Conservation (phyloP, 2,113 vertebrate genomes). For the Myodes glareolus region DNA sequence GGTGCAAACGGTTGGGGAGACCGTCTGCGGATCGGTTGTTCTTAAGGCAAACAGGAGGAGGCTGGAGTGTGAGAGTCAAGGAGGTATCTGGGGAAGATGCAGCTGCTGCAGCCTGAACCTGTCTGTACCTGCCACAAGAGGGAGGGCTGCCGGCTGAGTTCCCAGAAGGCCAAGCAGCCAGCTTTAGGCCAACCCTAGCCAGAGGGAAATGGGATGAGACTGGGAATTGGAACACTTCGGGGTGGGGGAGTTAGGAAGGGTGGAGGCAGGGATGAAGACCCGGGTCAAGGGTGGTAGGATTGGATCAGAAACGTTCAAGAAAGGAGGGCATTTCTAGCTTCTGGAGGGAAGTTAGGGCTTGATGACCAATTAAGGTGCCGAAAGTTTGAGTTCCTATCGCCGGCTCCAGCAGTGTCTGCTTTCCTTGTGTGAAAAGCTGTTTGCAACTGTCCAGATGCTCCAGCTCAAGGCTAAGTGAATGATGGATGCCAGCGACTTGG, state of each 20-base stretch:
- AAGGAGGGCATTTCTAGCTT: neutral
- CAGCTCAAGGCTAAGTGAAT: conserved; percentile 46
- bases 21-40: neutral
- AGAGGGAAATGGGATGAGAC: conserved; percentile 52
- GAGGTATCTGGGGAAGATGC: conserved; percentile 53
- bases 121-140: conserved; percentile 73
- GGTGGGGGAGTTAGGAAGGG: neutral
- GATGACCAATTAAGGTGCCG: neutral
- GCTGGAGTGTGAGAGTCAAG: neutral
- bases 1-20: neutral
- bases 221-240: conserved; percentile 17
- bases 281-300: neutral
- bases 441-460: neutral
- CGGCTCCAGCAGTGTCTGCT: conserved; percentile 24
- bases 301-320: neutral
- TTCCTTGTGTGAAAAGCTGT: conserved; percentile 24
- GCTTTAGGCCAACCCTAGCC: conserved; percentile 58
- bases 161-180: conserved; percentile 73
- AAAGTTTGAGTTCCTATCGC: conserved; percentile 55
- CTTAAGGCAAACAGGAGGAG: neutral
- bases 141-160: conserved; percentile 47
- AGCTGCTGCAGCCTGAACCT: conserved; percentile 64
- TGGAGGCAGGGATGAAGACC: neutral
- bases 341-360: conserved; percentile 1
- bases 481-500: neutral